These are phyloP conservation scores for Actias luna DNA, from an alignment of 2,888 invertebrate genomes.

Conservation along the genomic window DNA sequence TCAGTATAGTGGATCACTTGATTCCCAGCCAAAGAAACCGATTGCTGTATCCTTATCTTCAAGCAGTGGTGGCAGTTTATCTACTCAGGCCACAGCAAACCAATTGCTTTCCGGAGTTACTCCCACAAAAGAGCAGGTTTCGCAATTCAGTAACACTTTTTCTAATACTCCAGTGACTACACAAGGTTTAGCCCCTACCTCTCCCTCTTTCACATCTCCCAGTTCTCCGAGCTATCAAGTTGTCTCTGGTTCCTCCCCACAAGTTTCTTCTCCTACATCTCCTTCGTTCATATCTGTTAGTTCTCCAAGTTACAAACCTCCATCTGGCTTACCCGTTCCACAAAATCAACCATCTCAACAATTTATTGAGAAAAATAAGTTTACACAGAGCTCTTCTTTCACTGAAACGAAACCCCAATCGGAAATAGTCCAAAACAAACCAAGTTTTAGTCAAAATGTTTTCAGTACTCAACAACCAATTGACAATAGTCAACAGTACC, in stretches of 20 bases:
- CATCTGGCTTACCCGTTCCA: neutral
- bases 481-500: conserved; percentile 30
- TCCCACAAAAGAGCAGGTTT: neutral
- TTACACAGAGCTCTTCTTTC: neutral
- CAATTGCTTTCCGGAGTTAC: neutral
- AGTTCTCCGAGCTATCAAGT: neutral
- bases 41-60: neutral
- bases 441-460: conserved; percentile 9
- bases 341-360: neutral
- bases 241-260: neutral
- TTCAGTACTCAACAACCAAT: conserved; percentile 17
- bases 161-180: neutral
- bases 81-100: neutral
- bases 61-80: neutral
- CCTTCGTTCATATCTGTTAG: too few species aligned
- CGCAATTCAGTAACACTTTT: neutral
- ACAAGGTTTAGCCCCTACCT: neutral
- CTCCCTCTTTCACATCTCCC: neutral
- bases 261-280: too few species aligned
- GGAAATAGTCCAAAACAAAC: neutral
- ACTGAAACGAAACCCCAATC: neutral
- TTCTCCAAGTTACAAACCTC: too few species aligned
- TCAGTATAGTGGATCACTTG: neutral
- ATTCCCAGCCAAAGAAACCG: neutral
- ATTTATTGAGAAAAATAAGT: neutral